Evolutionary conservation across 2,113 vertebrate species (phyloP).

Genomic region (Numenius arquata): DNA sequence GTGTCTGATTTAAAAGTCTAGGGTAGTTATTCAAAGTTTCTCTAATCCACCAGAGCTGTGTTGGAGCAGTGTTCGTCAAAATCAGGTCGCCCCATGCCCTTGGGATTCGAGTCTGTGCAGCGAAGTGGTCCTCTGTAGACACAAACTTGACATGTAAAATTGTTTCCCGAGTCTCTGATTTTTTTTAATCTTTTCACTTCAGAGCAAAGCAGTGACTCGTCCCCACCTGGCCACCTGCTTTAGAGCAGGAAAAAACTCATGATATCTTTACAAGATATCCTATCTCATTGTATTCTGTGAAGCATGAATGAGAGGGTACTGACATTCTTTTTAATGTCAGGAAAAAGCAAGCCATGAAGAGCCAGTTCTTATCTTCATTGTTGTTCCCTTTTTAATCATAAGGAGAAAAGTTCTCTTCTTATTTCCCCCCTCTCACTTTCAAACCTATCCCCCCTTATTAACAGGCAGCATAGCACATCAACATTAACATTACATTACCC

Average conservation of each 20-base stretch:
- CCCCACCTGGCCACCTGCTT: not conserved
- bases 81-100: not conserved
- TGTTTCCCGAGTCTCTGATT: not conserved
- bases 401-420: not conserved
- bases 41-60: not conserved
- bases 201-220: not conserved
- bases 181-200: not conserved
- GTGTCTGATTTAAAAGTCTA: not conserved
- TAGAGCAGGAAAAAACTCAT: not conserved
- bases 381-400: not conserved
- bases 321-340: not conserved
- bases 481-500: rapidly evolving
- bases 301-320: not conserved
- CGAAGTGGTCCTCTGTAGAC: not conserved
- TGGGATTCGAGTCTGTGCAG: not conserved
- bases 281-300: not conserved
- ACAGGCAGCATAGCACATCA: not conserved
- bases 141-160: not conserved
- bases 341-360: not conserved
- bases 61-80: not conserved
- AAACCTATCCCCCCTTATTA: not conserved
- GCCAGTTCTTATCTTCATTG: not conserved
- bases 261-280: not conserved
- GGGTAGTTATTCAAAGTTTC: not conserved
- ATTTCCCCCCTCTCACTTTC: not conserved